A percentile compares a stretch with the other conserved stretches of the same genome.
phyloP scores from a whole-genome alignment of 2,888 invertebrate species.

The Dyspetes luteomarginatus region DNA sequence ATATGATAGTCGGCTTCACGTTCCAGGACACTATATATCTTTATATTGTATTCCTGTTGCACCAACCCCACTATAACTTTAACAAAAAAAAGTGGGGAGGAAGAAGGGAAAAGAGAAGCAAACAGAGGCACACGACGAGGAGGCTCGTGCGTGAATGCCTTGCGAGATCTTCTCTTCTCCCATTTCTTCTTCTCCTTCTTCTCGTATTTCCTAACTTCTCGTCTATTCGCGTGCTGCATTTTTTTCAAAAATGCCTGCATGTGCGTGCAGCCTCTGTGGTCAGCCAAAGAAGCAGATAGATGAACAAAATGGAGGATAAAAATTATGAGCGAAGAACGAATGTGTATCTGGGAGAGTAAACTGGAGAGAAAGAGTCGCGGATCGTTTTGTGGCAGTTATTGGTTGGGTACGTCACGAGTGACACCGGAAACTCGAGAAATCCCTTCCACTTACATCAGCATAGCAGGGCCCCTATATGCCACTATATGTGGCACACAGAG shows the following conservation, averaged over 20 bases:
- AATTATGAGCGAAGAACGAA: conserved; percentile 30
- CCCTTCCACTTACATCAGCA: conserved; percentile 60
- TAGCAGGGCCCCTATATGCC: conserved; percentile 70
- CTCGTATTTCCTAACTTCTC: conserved; percentile 57
- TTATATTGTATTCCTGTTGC: no score
- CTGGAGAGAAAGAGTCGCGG: conserved; percentile 47
- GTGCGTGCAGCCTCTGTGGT: conserved; percentile 48
- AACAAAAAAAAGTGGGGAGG: conserved; percentile 5
- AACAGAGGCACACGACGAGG: conserved; percentile 68
- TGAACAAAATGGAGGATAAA: conserved; percentile 27
- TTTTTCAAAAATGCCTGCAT: conserved; percentile 38
- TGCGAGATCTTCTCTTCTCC: conserved; percentile 34
- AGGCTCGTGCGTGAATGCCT: conserved; percentile 53
- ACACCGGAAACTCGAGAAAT: conserved; percentile 77
- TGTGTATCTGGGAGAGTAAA: conserved; percentile 55
- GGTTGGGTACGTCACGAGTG: conserved; percentile 72
- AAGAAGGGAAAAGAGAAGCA: conserved; percentile 60
- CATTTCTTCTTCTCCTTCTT: conserved; percentile 30
- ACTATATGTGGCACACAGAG: conserved; percentile 40
- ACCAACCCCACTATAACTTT: no score
- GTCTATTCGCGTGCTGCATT: conserved; percentile 46
- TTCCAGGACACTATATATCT: no score
- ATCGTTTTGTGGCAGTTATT: conserved; percentile 54
- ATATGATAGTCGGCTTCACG: no score
- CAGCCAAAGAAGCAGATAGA: conserved; percentile 29